Base-by-base conservation (phyloP, 2,113 vertebrate genomes). In the Onychostoma macrolepis region DNA sequence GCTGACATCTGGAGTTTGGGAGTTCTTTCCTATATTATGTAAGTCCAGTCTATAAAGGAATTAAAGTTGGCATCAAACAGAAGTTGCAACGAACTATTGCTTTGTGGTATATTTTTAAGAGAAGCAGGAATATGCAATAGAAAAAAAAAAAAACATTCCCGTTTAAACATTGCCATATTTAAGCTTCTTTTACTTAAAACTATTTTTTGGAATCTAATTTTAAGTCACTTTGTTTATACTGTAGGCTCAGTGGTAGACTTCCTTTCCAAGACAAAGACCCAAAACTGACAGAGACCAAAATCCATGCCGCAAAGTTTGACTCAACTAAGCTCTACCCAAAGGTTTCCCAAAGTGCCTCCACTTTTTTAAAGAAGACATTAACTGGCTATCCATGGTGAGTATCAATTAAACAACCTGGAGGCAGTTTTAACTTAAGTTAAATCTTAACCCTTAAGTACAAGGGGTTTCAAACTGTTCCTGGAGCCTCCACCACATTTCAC, bases 351-450 rank as follows among this genome's bases (percentile, higher is more conserved):
- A 97, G 95, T 74, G 97, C 97, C 89, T 96, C 96, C 15, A 95
- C 96, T 86, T 99, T 99, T 93, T 94, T 99, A 89, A 96, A 98
- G 90, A 99, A 98, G 93, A 95, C 96, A 91, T 95, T 99, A 72
- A 95, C 96, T n/a, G 95, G 97, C 75, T 97, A 97, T 65, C 96
- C 97, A 79, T 99, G 97, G 98, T 99, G 88, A 97, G 95, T 91
- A n/a, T 17, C n/a, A 21, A 17, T 50, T 21, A 41, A 26, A 19
- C 8, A 43, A 8, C 21, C 19, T 1, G 1, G 63, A 72, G 19
- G 19, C 36, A 41, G 9, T 41, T 41, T 36, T 6, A 69, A 19
- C 15, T 36, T 69, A 33, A 69, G 30, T 33, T 33, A 33, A 33
- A 69, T 33, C 6, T 4, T 50, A 30, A 19, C 9, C 33, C 21